A percentile compares a stretch with the other conserved stretches of the same genome.
These are phyloP conservation scores for Eudasyphora cyanicolor DNA, from an alignment of 2,888 invertebrate genomes.

Conservation along the genomic window DNA sequence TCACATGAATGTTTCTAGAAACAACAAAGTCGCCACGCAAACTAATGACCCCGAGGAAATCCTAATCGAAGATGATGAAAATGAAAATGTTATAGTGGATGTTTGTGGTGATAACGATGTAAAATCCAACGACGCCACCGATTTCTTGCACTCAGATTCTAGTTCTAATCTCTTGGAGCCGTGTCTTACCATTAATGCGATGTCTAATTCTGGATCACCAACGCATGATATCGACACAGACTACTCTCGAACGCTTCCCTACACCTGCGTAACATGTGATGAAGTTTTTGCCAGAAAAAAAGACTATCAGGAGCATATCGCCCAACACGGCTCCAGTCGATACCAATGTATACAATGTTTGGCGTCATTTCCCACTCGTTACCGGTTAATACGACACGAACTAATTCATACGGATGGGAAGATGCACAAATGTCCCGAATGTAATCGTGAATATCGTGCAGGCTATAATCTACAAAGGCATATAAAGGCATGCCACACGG, in stretches of 20 bases:
- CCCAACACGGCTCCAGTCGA: slow-evolving; percentile 64
- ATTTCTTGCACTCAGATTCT: background rate
- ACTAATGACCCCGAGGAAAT: background rate
- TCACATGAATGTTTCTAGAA: background rate
- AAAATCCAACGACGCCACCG: background rate
- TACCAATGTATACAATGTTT: slow-evolving; percentile 67
- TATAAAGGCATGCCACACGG: slow-evolving; percentile 40
- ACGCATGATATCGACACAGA: background rate
- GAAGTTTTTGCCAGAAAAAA: slow-evolving; percentile 20
- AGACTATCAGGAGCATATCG: slow-evolving; percentile 65
- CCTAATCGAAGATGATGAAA: background rate
- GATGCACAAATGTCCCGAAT: slow-evolving; percentile 58
- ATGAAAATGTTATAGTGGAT: background rate
- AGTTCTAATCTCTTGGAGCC: background rate
- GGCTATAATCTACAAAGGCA: slow-evolving; percentile 68
- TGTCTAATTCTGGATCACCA: background rate
- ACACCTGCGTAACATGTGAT: slow-evolving; percentile 53
- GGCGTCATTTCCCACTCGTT: slow-evolving; percentile 44
- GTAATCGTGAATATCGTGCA: slow-evolving; percentile 61
- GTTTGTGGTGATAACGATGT: background rate
- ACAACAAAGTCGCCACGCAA: background rate
- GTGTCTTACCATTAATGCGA: background rate
- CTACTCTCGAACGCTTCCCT: background rate
- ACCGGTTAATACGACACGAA: slow-evolving; percentile 65
- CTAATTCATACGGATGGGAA: slow-evolving; percentile 60